phyloP scores from a whole-genome alignment of 2,113 vertebrate genomes.

The Tretioscincus oriximinensis region DNA sequence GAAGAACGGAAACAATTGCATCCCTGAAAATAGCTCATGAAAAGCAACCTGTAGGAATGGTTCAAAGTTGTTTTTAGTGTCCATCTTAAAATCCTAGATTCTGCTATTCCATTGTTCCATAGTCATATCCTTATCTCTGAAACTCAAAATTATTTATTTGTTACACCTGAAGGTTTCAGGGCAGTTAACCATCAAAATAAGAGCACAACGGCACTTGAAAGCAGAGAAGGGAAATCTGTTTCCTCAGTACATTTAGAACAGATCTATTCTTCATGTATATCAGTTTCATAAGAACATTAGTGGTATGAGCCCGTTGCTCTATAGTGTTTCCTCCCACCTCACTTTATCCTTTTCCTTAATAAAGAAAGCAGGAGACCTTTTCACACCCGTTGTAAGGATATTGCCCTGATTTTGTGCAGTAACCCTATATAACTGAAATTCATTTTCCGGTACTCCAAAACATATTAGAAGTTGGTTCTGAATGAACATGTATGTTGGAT shows the following conservation, averaged over 20 bases:
- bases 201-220: no score
- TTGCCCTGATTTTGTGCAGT: no score
- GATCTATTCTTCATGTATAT: not conserved
- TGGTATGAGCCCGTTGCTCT: not conserved
- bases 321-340: not conserved
- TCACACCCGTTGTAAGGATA: no score
- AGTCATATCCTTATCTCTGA: not conserved
- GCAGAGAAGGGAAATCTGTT: no score
- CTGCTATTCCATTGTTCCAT: accelerated
- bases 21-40: not conserved
- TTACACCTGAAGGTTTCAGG: no score
- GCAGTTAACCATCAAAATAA: no score
- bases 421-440: no score
- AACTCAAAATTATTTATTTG: not conserved
- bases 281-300: not conserved
- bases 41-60: not conserved
- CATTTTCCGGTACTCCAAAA: no score
- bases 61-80: accelerated
- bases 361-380: no score
- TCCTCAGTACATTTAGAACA: not conserved
- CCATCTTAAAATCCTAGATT: not conserved
- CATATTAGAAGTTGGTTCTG: no score
- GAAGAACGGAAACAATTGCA: not conserved
- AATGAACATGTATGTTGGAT: no score
- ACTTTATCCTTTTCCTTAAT: no score